Evolutionary conservation across 2,113 vertebrate genomes (phyloP).

Genomic region (Podilymbus podiceps): DNA sequence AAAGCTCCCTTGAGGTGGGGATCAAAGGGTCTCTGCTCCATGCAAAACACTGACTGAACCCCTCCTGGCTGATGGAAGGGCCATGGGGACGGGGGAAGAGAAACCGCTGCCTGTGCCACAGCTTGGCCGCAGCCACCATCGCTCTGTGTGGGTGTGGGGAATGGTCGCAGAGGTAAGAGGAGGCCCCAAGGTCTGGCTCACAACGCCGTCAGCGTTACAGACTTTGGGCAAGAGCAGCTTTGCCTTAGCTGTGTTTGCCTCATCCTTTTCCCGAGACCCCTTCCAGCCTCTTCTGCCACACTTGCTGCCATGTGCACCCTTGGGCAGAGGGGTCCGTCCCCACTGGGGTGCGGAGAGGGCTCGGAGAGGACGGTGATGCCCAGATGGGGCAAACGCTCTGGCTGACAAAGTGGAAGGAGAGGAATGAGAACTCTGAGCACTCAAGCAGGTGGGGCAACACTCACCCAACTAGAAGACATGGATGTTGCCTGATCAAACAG

Average conservation of each 20-base stretch:
- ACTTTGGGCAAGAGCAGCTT: background rate
- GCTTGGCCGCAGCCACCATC: background rate
- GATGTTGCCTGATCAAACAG: background rate
- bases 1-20: background rate
- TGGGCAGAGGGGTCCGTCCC: background rate
- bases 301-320: rapidly evolving
- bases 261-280: background rate
- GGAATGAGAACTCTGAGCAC: background rate
- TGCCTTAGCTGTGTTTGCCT: background rate
- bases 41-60: background rate
- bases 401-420: background rate
- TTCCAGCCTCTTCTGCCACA: background rate
- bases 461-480: background rate
- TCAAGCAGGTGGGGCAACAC: background rate
- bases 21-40: background rate
- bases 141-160: background rate
- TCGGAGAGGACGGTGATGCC: rapidly evolving
- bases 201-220: rapidly evolving
- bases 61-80: background rate
- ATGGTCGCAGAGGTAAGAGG: rapidly evolving
- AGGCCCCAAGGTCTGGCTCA: background rate
- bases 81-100: background rate
- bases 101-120: rapidly evolving
- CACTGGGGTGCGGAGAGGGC: rapidly evolving
- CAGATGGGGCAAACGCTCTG: rapidly evolving